phyloP scores from a whole-genome alignment of 2,888 invertebrate genomes.

The Xylophagus ater region DNA sequence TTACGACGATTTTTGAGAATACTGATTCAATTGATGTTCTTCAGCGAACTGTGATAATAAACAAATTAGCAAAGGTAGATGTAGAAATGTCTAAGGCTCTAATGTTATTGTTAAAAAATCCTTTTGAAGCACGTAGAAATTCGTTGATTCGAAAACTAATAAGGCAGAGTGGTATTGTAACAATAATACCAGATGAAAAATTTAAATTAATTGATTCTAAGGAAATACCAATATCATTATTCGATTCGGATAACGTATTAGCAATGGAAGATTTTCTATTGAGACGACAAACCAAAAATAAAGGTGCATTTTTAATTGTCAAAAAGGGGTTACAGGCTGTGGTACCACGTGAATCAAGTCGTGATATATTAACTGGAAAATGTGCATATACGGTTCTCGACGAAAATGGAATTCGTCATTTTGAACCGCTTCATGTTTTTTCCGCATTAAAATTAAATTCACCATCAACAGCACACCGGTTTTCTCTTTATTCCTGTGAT shows the following conservation, averaged over 20 bases:
- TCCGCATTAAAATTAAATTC: slow-evolving; percentile 56
- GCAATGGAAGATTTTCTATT: slow-evolving; percentile 65
- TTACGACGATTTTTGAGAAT: slow-evolving; percentile 47
- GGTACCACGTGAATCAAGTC: slow-evolving; percentile 62
- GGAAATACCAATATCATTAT: slow-evolving; percentile 57
- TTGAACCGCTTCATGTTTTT: slow-evolving; percentile 65
- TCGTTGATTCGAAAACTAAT: slow-evolving; percentile 58
- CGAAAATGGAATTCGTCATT: slow-evolving; percentile 62
- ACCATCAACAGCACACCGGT: slow-evolving; percentile 49
- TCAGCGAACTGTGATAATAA: slow-evolving; percentile 58
- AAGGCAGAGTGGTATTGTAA: slow-evolving; percentile 58
- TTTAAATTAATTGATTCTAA: slow-evolving; percentile 49
- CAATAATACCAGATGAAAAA: slow-evolving; percentile 54
- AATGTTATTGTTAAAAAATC: slow-evolving; percentile 51
- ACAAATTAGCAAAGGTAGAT: slow-evolving; percentile 56
- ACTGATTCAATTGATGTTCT: slow-evolving; percentile 51
- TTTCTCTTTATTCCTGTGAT: slow-evolving; percentile 54
- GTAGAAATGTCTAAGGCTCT: slow-evolving; percentile 52
- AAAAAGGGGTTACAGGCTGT: slow-evolving; percentile 65
- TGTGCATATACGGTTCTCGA: slow-evolving; percentile 66
- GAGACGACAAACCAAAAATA: slow-evolving; percentile 42
- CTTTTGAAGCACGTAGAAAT: slow-evolving; percentile 56
- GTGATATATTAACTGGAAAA: slow-evolving; percentile 61
- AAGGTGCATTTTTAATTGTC: slow-evolving; percentile 52
- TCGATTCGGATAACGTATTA: slow-evolving; percentile 57